Evolutionary conservation across 2,113 vertebrate species (phyloP).

Genomic region (Antidorcas marsupialis): DNA sequence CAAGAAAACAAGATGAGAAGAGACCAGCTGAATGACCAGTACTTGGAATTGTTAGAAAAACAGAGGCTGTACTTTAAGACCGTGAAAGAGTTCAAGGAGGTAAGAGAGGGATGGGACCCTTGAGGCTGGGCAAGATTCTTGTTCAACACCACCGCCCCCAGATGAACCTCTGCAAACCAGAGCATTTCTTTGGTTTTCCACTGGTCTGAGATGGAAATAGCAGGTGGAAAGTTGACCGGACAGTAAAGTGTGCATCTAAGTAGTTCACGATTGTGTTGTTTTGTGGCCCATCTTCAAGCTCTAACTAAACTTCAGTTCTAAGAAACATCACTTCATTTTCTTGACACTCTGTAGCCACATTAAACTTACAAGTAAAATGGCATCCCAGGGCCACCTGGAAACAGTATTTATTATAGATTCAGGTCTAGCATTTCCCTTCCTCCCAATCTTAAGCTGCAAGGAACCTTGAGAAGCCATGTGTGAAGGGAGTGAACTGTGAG

Average conservation of each 20-base stretch:
- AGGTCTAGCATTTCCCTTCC: not conserved
- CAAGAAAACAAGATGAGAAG: conserved; percentile 99
- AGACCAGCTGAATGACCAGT: conserved; percentile 97
- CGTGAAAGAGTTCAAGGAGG: conserved; percentile 99
- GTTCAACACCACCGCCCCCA: not conserved
- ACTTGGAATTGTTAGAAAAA: conserved; percentile 95
- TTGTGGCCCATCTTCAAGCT: not conserved
- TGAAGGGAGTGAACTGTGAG: not conserved
- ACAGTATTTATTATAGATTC: not conserved
- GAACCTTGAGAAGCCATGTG: not conserved
- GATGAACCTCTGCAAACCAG: not conserved
- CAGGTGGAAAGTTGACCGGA: not conserved
- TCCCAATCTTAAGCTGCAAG: not conserved
- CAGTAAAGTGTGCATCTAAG: not conserved
- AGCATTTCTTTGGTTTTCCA: not conserved
- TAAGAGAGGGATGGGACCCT: conserved; percentile 64
- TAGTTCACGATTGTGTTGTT: not conserved
- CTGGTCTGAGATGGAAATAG: not conserved
- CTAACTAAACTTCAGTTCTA: not conserved
- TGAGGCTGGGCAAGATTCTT: not conserved
- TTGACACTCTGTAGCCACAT: not conserved
- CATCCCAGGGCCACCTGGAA: not conserved
- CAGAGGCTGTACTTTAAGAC: conserved; percentile 98
- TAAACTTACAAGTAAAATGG: not conserved
- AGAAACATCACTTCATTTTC: not conserved